phyloP scores from a whole-genome alignment of 2,888 invertebrate species.

The Tenthredo livida region DNA sequence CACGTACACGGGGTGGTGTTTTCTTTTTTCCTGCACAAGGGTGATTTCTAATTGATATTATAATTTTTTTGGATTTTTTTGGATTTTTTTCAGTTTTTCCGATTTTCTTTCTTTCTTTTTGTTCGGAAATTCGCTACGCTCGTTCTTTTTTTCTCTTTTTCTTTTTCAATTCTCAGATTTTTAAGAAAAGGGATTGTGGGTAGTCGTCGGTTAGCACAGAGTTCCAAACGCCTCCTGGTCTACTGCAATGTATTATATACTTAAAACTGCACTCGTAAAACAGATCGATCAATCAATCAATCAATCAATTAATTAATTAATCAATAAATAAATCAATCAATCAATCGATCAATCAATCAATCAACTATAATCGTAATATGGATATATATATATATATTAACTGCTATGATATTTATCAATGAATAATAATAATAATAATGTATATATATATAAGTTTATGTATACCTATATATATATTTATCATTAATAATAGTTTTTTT shows the following conservation, averaged over 20 bases:
- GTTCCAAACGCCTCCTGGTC: conserved; percentile 78
- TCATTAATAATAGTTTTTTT: conserved; percentile 71
- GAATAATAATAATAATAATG: not conserved
- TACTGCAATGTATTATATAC: conserved; percentile 68
- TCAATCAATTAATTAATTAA: not conserved
- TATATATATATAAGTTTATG: conserved; percentile 35
- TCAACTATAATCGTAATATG: not conserved
- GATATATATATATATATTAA: conserved; percentile 7
- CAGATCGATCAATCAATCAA: not conserved
- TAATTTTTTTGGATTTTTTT: no score
- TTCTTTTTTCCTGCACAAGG: no score
- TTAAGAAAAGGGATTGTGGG: conserved; percentile 46
- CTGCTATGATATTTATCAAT: not conserved
- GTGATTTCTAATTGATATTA: no score
- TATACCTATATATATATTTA: conserved; percentile 65
- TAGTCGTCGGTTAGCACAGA: conserved; percentile 75
- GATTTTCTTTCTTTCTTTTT: no score
- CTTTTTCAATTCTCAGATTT: not conserved
- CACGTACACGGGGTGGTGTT: no score
- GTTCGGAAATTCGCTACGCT: not conserved
- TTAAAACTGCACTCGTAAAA: conserved; percentile 58
- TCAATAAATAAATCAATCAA: not conserved
- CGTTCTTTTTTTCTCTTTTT: conserved; percentile 23
- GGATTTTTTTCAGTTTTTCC: no score
- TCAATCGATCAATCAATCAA: not conserved